Evolutionary conservation across 2,797 vertebrate species (phyloP).

Genomic region (Cygnus olor): DNA sequence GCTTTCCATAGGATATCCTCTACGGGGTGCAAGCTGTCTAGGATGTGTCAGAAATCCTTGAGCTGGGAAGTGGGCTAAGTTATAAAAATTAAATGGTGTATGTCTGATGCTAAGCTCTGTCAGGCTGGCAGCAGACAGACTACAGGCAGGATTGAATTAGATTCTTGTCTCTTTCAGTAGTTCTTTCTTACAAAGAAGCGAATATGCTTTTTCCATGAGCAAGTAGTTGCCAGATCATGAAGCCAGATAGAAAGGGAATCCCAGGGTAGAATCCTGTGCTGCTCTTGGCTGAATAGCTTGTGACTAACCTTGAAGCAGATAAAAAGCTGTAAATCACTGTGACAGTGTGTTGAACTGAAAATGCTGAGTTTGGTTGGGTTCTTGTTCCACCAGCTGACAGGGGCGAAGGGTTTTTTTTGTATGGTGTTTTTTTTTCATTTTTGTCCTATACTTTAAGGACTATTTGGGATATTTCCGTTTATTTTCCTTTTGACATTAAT

Average conservation of each 20-base stretch:
- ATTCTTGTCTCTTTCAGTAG: not conserved
- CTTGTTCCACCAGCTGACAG: not conserved
- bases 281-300: rapidly evolving
- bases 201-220: not conserved
- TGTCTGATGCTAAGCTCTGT: not conserved
- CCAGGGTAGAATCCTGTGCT: not conserved
- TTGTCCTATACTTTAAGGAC: not conserved
- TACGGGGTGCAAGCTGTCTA: not conserved
- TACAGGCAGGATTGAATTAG: not conserved
- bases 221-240: not conserved
- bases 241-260: not conserved
- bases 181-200: not conserved
- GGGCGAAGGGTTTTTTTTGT: not conserved
- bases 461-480: not conserved
- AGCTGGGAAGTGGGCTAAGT: not conserved
- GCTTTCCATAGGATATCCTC: not conserved
- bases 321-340: not conserved
- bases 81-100: not conserved
- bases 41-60: not conserved
- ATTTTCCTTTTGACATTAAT: not conserved
- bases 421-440: not conserved
- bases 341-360: not conserved
- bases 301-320: not conserved
- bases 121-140: not conserved
- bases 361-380: not conserved